Conservation (phyloP, 2,113 vertebrate species). For the Hemibagrus wyckioides region DNA sequence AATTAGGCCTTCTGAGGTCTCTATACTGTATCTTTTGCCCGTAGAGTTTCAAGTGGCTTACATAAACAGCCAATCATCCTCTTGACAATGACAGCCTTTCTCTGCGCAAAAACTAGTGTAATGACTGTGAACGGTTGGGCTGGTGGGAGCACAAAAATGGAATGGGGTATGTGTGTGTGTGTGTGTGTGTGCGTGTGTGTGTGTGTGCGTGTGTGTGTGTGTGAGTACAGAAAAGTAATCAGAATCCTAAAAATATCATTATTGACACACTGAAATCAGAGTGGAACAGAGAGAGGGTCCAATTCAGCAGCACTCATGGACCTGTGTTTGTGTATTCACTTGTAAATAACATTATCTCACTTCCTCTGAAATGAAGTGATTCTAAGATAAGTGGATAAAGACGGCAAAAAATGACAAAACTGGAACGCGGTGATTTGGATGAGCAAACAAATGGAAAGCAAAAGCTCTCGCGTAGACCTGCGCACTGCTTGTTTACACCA, state of each 20-base stretch:
- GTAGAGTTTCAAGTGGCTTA: slow-evolving; percentile 33
- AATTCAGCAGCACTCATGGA: background rate
- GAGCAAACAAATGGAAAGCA: slow-evolving; percentile 19
- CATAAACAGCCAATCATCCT: slow-evolving; percentile 49
- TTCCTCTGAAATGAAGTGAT: slow-evolving; percentile 6
- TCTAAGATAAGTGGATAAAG: slow-evolving; percentile 23
- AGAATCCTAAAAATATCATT: slow-evolving; percentile 44
- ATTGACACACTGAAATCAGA: slow-evolving; percentile 39
- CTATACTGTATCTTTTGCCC: slow-evolving; percentile 17
- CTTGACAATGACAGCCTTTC: slow-evolving; percentile 46
- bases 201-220: slow-evolving; percentile 22
- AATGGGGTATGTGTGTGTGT: background rate
- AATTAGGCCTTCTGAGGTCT: slow-evolving; percentile 20
- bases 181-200: background rate
- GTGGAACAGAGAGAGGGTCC: background rate
- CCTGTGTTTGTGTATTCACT: slow-evolving; percentile 8
- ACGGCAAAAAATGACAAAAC: background rate
- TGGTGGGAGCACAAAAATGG: slow-evolving; percentile 34
- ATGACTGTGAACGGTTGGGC: slow-evolving; percentile 35
- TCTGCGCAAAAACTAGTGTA: slow-evolving; percentile 51
- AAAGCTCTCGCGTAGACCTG: background rate
- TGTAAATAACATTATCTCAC: slow-evolving; percentile 39
- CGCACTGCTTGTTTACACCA: slow-evolving; percentile 4
- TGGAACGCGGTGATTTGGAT: background rate
- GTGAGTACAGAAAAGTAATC: slow-evolving; percentile 37